Percentiles rank a stretch among this genome's conserved stretches.
Conservation (phyloP, 2,113 vertebrate species). For the Archilochus colubris region DNA sequence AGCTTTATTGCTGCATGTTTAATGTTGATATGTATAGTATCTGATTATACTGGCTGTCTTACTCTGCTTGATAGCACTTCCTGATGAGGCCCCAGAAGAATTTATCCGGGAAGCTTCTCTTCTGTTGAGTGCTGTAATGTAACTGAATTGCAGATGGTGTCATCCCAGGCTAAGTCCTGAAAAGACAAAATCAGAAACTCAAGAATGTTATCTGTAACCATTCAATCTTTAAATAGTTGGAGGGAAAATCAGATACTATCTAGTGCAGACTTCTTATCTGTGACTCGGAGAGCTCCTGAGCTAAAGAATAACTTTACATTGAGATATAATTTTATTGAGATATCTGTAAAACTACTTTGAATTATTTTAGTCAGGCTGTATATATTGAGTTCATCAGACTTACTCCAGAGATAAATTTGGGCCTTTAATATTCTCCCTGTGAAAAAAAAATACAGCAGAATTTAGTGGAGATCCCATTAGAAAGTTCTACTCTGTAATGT, state of each 20-base stretch:
- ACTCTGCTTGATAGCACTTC: not conserved
- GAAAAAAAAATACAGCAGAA: not conserved
- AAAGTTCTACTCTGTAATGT: not conserved
- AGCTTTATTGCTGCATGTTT: not conserved
- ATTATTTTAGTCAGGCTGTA: not conserved
- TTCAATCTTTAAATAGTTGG: slow-evolving; percentile 27
- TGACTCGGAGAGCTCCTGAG: slow-evolving; percentile 2
- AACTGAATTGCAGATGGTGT: not conserved
- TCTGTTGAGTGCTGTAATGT: not conserved
- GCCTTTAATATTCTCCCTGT: not conserved
- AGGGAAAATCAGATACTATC: slow-evolving; percentile 19
- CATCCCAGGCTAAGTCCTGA: not conserved
- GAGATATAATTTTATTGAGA: slow-evolving; percentile 37
- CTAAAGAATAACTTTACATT: slow-evolving; percentile 1
- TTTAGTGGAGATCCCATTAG: not conserved
- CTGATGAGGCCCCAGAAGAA: not conserved
- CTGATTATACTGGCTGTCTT: not conserved
- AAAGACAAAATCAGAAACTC: not conserved
- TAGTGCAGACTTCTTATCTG: slow-evolving; percentile 30
- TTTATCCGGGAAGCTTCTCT: not conserved
- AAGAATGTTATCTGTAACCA: not conserved
- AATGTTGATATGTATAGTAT: not conserved
- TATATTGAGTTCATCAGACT: slow-evolving; percentile 31
- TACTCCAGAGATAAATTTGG: slow-evolving; percentile 1
- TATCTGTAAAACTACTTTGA: slow-evolving; percentile 51